Conservation (phyloP, 1,140 invertebrate species). For the Anthonomus grandis region DNA sequence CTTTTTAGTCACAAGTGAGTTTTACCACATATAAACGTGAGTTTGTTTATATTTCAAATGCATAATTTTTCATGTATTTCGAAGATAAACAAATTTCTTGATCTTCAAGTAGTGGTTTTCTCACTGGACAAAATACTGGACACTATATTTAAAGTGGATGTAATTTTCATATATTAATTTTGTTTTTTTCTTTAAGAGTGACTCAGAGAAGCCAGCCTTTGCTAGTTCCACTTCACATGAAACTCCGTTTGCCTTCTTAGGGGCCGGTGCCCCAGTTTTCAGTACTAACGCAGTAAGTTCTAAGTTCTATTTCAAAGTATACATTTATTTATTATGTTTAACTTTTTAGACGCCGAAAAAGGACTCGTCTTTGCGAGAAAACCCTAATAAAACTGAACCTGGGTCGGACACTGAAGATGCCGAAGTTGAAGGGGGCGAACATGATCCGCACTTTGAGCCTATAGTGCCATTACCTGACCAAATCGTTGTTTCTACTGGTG, state of each 20-base stretch:
- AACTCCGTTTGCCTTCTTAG: slow-evolving; percentile 49
- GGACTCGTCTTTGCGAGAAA: slow-evolving; percentile 1
- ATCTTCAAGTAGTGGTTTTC: too few species aligned
- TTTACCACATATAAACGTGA: too few species aligned
- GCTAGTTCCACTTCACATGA: not conserved
- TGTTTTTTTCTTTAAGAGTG: slow-evolving; percentile 10
- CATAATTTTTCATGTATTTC: too few species aligned
- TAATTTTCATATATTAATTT: too few species aligned
- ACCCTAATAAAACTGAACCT: slow-evolving; percentile 17
- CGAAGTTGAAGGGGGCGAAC: slow-evolving; percentile 53
- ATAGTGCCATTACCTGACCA: slow-evolving; percentile 81
- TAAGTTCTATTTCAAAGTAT: too few species aligned
- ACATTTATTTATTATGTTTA: too few species aligned
- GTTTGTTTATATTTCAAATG: too few species aligned
- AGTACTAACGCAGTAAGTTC: too few species aligned
- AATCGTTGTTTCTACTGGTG: slow-evolving; percentile 77
- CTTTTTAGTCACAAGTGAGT: too few species aligned
- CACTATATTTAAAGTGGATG: too few species aligned
- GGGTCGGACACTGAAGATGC: slow-evolving; percentile 32
- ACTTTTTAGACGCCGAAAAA: slow-evolving; percentile 8
- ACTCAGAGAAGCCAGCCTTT: slow-evolving; percentile 4
- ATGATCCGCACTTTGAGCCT: slow-evolving; percentile 82
- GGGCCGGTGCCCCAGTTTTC: slow-evolving; percentile 57
- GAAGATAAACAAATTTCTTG: too few species aligned
- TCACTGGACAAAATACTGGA: too few species aligned